phyloP scores from a whole-genome alignment of 2,888 invertebrate species.

The Scaptomyza polygonia region DNA sequence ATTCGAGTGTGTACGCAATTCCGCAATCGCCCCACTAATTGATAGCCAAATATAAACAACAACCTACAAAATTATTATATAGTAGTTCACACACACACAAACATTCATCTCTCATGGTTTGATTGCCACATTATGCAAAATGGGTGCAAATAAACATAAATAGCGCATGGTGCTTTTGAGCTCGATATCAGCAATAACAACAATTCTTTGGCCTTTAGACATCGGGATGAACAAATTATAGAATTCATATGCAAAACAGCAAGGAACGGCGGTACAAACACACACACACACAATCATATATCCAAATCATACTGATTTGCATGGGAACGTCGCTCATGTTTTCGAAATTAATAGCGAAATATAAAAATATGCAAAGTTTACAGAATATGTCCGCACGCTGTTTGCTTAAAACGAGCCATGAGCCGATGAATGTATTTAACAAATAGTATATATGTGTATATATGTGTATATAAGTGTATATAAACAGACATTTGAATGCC shows the following conservation, averaged over 20 bases:
- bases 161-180: constrained; percentile 31
- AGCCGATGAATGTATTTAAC: constrained; percentile 17
- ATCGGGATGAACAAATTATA: constrained; percentile 33
- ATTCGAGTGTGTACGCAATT: constrained; percentile 23
- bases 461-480: constrained; percentile 2
- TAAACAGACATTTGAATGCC: not conserved
- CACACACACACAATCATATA: not conserved
- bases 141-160: constrained; percentile 51
- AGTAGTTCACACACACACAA: not conserved
- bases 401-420: constrained; percentile 48
- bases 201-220: not conserved
- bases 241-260: constrained; percentile 52
- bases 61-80: not conserved
- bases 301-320: constrained; percentile 56
- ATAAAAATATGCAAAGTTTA: constrained; percentile 69
- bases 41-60: constrained; percentile 26
- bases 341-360: constrained; percentile 55
- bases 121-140: constrained; percentile 41
- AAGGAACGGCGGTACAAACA: constrained; percentile 27
- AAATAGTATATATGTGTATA: constrained; percentile 5
- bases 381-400: constrained; percentile 43
- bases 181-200: constrained; percentile 7
- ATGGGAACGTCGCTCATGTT: constrained; percentile 54
- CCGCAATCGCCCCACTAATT: constrained; percentile 52
- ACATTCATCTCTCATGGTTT: not conserved